A percentile compares a stretch with the other conserved stretches of the same genome.
These are phyloP conservation scores for Hippoglossus hippoglossus DNA, from an alignment of 2,797 vertebrate genomes.

Conservation along the genomic window DNA sequence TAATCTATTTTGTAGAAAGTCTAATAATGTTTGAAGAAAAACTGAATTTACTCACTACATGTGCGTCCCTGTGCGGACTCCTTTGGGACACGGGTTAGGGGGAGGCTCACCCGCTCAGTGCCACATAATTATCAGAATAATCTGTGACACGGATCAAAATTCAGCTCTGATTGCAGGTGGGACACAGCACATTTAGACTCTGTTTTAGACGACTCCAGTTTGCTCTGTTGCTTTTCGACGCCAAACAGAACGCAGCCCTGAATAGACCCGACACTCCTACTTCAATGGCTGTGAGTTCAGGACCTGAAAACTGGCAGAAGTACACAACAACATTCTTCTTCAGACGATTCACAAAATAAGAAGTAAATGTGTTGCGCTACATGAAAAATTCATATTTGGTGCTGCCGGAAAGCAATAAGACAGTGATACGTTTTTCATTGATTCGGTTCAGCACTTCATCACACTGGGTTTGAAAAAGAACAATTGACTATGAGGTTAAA, in stretches of 20 bases:
- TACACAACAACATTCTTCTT: slow-evolving; percentile 23
- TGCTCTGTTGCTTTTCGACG: slow-evolving; percentile 42
- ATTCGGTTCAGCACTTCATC: background rate
- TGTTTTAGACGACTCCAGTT: slow-evolving; percentile 47
- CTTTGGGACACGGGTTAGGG: slow-evolving; percentile 53
- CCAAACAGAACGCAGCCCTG: slow-evolving; percentile 32
- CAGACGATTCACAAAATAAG: slow-evolving; percentile 17
- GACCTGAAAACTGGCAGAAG: slow-evolving; percentile 26
- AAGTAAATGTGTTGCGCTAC: slow-evolving; percentile 15
- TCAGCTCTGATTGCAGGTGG: slow-evolving; percentile 54
- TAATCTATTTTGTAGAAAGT: slow-evolving; percentile 65
- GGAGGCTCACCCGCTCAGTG: slow-evolving; percentile 6
- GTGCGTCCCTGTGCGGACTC: slow-evolving; percentile 47
- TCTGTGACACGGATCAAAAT: slow-evolving; percentile 70
- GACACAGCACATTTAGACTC: slow-evolving; percentile 30
- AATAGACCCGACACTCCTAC: slow-evolving; percentile 29
- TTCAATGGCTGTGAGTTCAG: slow-evolving; percentile 28
- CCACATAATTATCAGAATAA: slow-evolving; percentile 66
- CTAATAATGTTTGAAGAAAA: slow-evolving; percentile 55
- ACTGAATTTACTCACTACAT: slow-evolving; percentile 35
- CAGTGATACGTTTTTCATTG: slow-evolving; percentile 2
- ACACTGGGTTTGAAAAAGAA: slow-evolving; percentile 25
- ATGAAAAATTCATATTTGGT: slow-evolving; percentile 21
- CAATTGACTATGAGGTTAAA: slow-evolving; percentile 8
- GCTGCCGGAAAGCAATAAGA: slow-evolving; percentile 26